Percentiles rank a stretch among this genome's conserved stretches.
phyloP scores from a whole-genome alignment of 2,797 vertebrate genomes.

The Squalus acanthias region DNA sequence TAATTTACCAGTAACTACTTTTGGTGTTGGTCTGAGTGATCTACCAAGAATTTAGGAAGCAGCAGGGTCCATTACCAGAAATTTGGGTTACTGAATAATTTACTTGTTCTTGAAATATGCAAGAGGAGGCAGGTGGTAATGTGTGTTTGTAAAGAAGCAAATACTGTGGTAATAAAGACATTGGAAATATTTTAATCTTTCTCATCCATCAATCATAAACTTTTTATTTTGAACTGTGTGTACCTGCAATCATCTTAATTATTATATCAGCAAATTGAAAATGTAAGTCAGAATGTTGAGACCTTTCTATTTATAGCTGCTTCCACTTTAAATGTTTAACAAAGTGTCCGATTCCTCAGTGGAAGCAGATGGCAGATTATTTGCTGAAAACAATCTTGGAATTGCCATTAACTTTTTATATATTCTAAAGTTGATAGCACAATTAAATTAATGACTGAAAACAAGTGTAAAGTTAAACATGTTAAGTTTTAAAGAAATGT shows the following conservation, averaged over 20 bases:
- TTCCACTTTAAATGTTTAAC: slow-evolving; percentile 25
- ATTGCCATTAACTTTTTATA: slow-evolving; percentile 8
- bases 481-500: background rate
- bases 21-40: background rate
- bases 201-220: background rate
- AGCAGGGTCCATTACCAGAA: background rate
- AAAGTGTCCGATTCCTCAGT: background rate
- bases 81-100: slow-evolving; percentile 57
- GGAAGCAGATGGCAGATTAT: slow-evolving; percentile 17
- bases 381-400: slow-evolving; percentile 24
- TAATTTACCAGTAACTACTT: background rate
- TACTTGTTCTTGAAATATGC: slow-evolving; percentile 58
- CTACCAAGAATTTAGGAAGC: background rate
- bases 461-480: background rate
- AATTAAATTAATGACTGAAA: slow-evolving; percentile 12
- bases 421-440: background rate
- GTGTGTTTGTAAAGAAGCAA: background rate
- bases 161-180: background rate
- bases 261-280: background rate
- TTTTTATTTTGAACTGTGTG: background rate
- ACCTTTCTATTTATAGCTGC: background rate
- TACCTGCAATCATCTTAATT: background rate
- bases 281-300: background rate
- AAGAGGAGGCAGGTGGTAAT: slow-evolving; percentile 44
- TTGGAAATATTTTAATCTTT: background rate